Evolutionary conservation across 37 sponge, comb jelly and placozoan genomes (phyloP), one percentile per base, ranked within the genome.

Genomic region (Amphimedon queenslandica): DNA sequence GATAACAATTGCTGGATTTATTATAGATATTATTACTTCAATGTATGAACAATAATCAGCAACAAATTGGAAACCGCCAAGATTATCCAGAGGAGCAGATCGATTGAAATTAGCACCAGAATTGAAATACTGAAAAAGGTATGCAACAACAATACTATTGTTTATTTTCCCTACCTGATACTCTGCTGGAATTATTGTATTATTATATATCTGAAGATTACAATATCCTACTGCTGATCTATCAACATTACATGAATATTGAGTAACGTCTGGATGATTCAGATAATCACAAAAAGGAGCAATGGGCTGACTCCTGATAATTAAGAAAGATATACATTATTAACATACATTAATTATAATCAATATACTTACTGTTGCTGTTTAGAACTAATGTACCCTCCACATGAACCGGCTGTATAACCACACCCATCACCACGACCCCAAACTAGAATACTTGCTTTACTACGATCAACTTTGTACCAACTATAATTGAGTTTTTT

Each of bases 81-180:
- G 37, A 36, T n/a, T 3, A 66, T n/a, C 35, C 4, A 11, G 37
- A 28, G 4, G 21, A 66, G 34, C 35, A 66, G 67, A 36, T 32
- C 3, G 8, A 28, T 66, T 10, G 34, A 66, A 66, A 38, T 66
- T 66, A 16, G 31, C 37, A 24, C 67, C 67, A 66, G 67, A 66
- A 31, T 66, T 66, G 67, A 66, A 66, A 28, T 66, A 66, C 67
- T 66, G 67, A 4, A 66, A 36, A 31, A 32, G 37, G 13, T 47
- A 47, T 47, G 13, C 13, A 18, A 47, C 13, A 47, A 13, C 51
- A 18, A 47, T 47, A 47, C 13, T 47, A 47, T 13, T 47, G 37
- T 13, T 16, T 66, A 31, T 24, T 66, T 21, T 11, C 21, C 5
- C 20, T 66, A 66, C 67, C 35, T 66, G 67, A 66, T 66, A 36